Conservation (phyloP, 1,140 invertebrate genomes). For the Dendrolimus kikuchii region DNA sequence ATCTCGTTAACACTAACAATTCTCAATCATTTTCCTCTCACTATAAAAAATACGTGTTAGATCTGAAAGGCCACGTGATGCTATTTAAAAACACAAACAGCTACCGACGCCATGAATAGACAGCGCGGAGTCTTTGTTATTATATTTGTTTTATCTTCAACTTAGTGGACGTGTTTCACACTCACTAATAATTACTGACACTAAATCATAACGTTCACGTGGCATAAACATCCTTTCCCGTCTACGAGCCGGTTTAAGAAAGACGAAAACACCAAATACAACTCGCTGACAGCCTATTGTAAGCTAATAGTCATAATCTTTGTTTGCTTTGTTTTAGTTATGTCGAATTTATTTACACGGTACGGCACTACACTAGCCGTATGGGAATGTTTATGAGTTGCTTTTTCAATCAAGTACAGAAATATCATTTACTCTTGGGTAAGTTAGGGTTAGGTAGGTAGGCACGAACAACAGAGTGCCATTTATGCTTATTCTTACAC, state of each 20-base stretch:
- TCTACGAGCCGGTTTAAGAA: constrained; percentile 34
- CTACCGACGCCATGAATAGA: constrained; percentile 49
- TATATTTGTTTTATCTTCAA: constrained; percentile 61
- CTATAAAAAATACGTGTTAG: constrained; percentile 14
- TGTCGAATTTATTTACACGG: constrained; percentile 48
- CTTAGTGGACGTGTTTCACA: constrained; percentile 61
- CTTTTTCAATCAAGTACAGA: constrained; percentile 41
- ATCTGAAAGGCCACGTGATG: constrained; percentile 23
- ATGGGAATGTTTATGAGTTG: constrained; percentile 64
- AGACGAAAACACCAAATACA: constrained; percentile 53
- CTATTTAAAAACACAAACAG: constrained; percentile 40
- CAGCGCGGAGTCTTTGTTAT: constrained; percentile 48
- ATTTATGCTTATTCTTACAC: too few relatives aligned
- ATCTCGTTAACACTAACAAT: too few relatives aligned
- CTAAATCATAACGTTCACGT: constrained; percentile 64
- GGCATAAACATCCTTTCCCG: constrained; percentile 59
- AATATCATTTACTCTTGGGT: constrained; percentile 1
- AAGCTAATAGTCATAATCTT: constrained; percentile 63
- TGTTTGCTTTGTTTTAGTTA: constrained; percentile 41
- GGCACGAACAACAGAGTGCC: too few relatives aligned
- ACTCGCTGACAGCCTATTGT: constrained; percentile 58
- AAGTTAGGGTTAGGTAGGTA: too few relatives aligned
- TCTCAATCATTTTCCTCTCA: background rate
- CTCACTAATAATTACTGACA: constrained; percentile 66
- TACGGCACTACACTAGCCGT: constrained; percentile 35